Percentiles rank a stretch among this genome's conserved stretches.
Evolutionary conservation across 2,113 vertebrate genomes (phyloP).

Genomic region (Sporophila hypoxantha): DNA sequence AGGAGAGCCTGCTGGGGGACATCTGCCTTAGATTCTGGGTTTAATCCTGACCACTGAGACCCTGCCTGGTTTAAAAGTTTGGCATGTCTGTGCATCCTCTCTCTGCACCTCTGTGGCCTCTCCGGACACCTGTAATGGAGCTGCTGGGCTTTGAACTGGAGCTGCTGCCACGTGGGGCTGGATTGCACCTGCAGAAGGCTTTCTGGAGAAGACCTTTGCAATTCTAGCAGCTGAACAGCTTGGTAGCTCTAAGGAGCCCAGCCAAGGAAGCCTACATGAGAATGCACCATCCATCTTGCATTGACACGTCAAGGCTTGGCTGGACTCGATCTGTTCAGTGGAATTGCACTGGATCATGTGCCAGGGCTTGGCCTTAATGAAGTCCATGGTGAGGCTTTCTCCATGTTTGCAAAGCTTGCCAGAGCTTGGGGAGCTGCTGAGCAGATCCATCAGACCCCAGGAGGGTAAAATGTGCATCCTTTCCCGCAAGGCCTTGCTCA

Average conservation of each 20-base stretch:
- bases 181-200: background rate
- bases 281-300: background rate
- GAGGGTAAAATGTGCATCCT: background rate
- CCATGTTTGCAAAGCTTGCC: background rate
- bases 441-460: background rate
- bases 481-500: background rate
- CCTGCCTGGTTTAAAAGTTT: background rate
- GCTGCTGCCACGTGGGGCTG: fast-evolving
- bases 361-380: background rate
- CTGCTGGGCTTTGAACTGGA: background rate
- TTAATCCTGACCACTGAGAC: background rate
- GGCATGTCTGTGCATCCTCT: background rate
- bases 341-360: fast-evolving
- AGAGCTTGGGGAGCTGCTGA: background rate
- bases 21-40: background rate
- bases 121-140: fast-evolving
- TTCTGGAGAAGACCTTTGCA: background rate
- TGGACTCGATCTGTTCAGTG: background rate
- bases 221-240: background rate
- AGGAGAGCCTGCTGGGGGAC: background rate
- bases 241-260: background rate
- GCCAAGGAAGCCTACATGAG: background rate
- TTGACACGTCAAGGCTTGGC: background rate
- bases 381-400: background rate
- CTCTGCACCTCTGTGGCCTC: background rate